phyloP scores from a whole-genome alignment of 2,888 invertebrate species.

The Cotesia congregata region DNA sequence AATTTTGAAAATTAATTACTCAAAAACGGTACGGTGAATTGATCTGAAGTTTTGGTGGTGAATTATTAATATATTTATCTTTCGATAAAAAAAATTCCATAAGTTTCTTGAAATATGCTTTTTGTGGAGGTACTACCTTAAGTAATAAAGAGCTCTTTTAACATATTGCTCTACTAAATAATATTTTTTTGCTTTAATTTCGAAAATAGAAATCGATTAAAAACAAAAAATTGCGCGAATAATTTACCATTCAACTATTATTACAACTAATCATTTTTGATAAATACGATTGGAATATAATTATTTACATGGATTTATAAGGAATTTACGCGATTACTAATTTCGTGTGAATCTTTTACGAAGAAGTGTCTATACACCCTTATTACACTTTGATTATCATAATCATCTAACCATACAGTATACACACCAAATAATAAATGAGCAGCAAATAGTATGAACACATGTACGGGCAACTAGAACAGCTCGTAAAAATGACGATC shows the following conservation, averaged over 20 bases:
- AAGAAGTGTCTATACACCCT: not conserved
- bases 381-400: not conserved
- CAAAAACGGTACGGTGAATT: too few relatives aligned
- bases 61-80: too few relatives aligned
- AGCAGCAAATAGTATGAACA: not conserved
- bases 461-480: conserved; percentile 36
- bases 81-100: too few relatives aligned
- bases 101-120: too few relatives aligned
- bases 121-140: too few relatives aligned
- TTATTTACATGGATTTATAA: conserved; percentile 50
- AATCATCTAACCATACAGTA: not conserved
- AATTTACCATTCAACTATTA: not conserved
- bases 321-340: conserved; percentile 50
- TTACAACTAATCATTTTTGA: not conserved
- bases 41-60: too few relatives aligned
- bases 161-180: too few relatives aligned
- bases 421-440: not conserved
- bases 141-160: too few relatives aligned
- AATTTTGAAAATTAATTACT: too few relatives aligned
- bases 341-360: conserved; percentile 34
- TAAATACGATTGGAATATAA: conserved; percentile 39
- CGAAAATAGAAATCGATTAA: too few relatives aligned
- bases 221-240: not conserved
- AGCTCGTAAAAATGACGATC: conserved; percentile 60
- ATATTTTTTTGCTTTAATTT: too few relatives aligned